Base-by-base conservation (phyloP, 2,888 invertebrate species). In the Pollenia angustigena region DNA sequence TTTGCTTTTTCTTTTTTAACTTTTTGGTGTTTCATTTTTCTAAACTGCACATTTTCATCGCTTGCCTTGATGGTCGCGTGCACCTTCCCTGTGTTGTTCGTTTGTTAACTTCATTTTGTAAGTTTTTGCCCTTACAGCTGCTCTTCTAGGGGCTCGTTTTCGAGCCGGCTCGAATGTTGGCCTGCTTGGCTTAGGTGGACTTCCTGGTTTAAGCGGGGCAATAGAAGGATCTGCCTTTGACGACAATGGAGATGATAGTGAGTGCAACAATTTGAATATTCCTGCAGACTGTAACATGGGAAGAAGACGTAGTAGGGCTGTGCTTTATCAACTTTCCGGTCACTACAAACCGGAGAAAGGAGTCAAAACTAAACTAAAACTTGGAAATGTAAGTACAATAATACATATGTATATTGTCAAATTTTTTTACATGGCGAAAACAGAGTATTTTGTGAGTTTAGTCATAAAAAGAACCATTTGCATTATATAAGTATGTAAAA, bases 301-400 rank as follows among this genome's bases (percentile, higher is more conserved):
- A 90, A 95, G 98, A 89, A 95, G 99, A 91, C 95, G 99, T 91
- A 98, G 98, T 93, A 95, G 99, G 92, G 99, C 99, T 60, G 98
- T 99, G 85, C 96, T 99, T 88, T 99, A 99, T 94, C 98, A 99
- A 94, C 95, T 99, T 90, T 98, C 98, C 90, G 99, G 99, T 88
- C 98, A 98, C 87, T 99, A 98, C 94, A 98, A 97, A 93, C 98
- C 97, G 92, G 98, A 98, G 94, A 97, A 97, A 93, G 72, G 81
- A 4, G 96, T 96, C 94, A 97, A 98, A 95, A 97, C 96, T 89
- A 98, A 98, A 95, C 95, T 98, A 91, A 98, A 98, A 94, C 95
- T 98, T 90, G 98, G 98, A 94, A 98, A 98, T 95, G 98, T 98
- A 95, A 97, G 97, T 95, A 89, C 16, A 66, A 23, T 23, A 23